Evolutionary conservation across 1,140 invertebrate genomes (phyloP), one percentile per base, ranked within the genome.

Genomic region (Drosophila insularis): DNA sequence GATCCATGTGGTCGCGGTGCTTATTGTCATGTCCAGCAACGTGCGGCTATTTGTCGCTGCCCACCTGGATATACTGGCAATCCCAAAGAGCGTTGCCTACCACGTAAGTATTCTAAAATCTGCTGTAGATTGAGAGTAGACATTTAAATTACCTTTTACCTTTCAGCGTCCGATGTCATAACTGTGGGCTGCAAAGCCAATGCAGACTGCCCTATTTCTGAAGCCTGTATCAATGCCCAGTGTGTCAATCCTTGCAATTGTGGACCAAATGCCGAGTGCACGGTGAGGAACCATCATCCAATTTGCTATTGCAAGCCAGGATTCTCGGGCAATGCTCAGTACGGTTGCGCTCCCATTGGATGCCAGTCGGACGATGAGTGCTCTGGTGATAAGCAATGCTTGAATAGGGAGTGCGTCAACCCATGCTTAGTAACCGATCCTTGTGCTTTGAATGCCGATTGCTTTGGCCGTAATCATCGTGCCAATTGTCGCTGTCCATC

Each of bases 161-260:
- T 76, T 75, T 39, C 79, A 94, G 94, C 94, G 46, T 91, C 92
- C 54, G 93, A 93, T 68, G 92, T 92, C 19, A 92, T 94, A 50
- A 93, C 94, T 37, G 93, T 95, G 10, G 96, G 95, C 50, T 97
- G 97, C 86, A 94, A 94, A 78, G 94, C 95, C 1, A 97, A 96
- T 87, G 94, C 94, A 2, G 97, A 98, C 56, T 98, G 97, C 91
- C 94, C 95, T 17, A 90, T 94, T 40, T 95, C 95, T 17, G 95
- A 97, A 92, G 95, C 96, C 2, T 98, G 97, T 86, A 94, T 97
- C 35, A 97, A 97, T 74, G 93, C 93, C 50, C 92, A 94, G 7
- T 98, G 97, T 89, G 94, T 95, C 4, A 96, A 94, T 87, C 97
- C 97, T 0, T 98, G 97, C 76, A 95, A 96, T 66, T 98, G 97